Conservation (phyloP, 2,113 vertebrate species). For the Mastomys natalensis region DNA sequence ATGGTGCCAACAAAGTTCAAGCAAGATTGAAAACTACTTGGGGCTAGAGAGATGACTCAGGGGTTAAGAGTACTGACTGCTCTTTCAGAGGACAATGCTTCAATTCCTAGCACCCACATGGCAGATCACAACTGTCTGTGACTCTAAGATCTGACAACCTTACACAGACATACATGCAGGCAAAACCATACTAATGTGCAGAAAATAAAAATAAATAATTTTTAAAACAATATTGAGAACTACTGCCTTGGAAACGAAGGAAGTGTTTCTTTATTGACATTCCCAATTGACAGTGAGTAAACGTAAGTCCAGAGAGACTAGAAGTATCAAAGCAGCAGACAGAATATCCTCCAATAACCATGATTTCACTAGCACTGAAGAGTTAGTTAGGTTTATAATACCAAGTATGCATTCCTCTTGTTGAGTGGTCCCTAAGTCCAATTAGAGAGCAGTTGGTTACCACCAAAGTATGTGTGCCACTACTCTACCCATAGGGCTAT, state of each 20-base stretch:
- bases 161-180: no score
- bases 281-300: neutral
- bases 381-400: neutral
- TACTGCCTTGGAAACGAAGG: neutral
- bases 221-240: neutral
- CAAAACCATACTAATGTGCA: no score
- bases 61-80: no score
- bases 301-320: neutral
- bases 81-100: no score
- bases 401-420: neutral
- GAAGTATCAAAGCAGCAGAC: neutral
- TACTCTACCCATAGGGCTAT: neutral
- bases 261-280: neutral
- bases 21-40: neutral
- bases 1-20: neutral
- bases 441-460: neutral
- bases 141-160: no score
- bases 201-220: no score
- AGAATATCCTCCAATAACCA: neutral
- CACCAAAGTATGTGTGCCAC: neutral
- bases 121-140: no score
- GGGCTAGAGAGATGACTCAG: no score
- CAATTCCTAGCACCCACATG: no score
- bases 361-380: neutral
- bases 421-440: neutral